Percentiles rank a stretch among this genome's conserved stretches.
Evolutionary conservation across 1,140 invertebrate genomes (phyloP).

Genomic region (Drosophila nebulosa): DNA sequence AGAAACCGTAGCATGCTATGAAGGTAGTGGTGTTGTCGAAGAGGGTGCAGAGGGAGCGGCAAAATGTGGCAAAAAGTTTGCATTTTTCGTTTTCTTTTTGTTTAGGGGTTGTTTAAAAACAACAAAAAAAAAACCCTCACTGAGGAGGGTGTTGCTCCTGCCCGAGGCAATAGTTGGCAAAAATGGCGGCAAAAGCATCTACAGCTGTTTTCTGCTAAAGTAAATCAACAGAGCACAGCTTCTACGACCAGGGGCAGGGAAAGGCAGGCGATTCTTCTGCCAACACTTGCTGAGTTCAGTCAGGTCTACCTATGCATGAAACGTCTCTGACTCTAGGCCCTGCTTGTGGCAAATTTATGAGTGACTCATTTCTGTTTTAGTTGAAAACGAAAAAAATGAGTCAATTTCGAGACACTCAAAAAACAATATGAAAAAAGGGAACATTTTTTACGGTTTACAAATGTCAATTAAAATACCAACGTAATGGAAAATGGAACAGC

Average conservation of each 20-base stretch:
- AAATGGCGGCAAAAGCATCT: constrained; percentile 40
- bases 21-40: neutral
- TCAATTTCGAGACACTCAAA: constrained; percentile 16
- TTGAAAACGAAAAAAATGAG: constrained; percentile 34
- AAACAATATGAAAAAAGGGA: neutral
- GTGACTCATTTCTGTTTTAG: constrained; percentile 34
- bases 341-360: neutral
- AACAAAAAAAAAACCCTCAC: constrained; percentile 2
- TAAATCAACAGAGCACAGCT: constrained; percentile 45
- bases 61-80: constrained; percentile 40
- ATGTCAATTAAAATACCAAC: constrained; percentile 49
- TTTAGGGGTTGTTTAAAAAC: constrained; percentile 65
- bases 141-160: constrained; percentile 7
- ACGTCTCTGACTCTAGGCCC: neutral
- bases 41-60: neutral
- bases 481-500: neutral
- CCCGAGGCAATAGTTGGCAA: constrained; percentile 5
- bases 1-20: constrained; percentile 62
- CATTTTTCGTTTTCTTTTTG: constrained; percentile 27
- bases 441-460: neutral
- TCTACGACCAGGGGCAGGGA: neutral
- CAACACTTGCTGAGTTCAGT: constrained; percentile 14
- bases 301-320: neutral
- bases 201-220: constrained; percentile 29
- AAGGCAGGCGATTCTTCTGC: neutral